These are phyloP conservation scores for Campylorhamphus procurvoides DNA, from an alignment of 2,113 vertebrate species.

Conservation along the genomic window DNA sequence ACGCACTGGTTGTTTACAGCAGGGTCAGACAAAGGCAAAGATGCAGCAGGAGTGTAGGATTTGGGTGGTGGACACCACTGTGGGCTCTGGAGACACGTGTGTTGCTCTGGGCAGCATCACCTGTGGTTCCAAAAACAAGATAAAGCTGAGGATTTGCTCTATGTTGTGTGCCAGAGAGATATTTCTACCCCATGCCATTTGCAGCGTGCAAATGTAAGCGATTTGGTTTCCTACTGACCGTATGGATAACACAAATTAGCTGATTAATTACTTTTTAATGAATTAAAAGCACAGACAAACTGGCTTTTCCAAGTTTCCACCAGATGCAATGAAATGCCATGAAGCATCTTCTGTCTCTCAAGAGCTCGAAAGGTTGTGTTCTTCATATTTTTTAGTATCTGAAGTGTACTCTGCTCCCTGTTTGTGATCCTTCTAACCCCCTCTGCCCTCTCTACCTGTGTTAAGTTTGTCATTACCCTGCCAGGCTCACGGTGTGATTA, in stretches of 20 bases:
- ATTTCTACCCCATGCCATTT: rapidly evolving
- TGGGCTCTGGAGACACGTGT: not conserved
- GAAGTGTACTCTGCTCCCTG: not conserved
- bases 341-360: not conserved
- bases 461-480: not conserved
- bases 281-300: not conserved
- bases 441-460: not conserved
- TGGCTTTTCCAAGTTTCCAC: not conserved
- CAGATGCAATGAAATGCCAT: not conserved
- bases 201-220: not conserved
- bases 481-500: not conserved
- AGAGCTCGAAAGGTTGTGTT: not conserved
- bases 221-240: not conserved
- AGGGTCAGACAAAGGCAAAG: not conserved
- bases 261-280: not conserved
- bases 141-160: not conserved
- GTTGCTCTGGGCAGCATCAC: not conserved
- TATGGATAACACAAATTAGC: not conserved
- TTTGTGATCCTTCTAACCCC: not conserved
- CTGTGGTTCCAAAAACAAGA: not conserved
- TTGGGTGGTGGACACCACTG: not conserved
- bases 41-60: not conserved
- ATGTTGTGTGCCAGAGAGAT: not conserved
- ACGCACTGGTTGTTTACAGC: not conserved
- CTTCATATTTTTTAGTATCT: not conserved